Evolutionary conservation across 2,797 vertebrate genomes (phyloP), one percentile per base, ranked within the genome.

Genomic region (Halcyon leucocephala): DNA sequence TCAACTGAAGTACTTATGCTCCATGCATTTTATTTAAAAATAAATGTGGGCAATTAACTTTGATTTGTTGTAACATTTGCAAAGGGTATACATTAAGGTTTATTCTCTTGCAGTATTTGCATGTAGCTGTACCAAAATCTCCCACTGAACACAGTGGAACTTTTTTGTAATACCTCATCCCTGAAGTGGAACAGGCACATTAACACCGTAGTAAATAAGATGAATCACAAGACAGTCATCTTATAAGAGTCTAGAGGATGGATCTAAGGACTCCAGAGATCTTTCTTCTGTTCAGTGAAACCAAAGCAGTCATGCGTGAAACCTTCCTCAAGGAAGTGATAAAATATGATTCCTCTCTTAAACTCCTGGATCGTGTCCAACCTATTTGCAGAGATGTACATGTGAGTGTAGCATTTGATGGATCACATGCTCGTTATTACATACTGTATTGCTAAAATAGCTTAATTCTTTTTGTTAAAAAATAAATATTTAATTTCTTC

Each of bases 171-270:
- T 81, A 70, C 73, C 87, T 93, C 86, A 91, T 70, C 73, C 66
- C 70, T 94, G 93, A 86, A 89, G 62, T 93, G 62, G 87, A 95
- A 94, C 70, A 86, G 51, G 33, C 28, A 77, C 70, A 70, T 93
- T 91, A 89, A 73, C 62, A 80, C 22, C 7, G 3, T 24, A 66
- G 73, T 90, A 95, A 95, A 93, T 90, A 91, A 90, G 85, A 95
- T 39, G 51, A 89, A 96, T 93, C 80, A 64, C 62, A 72, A 52
- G 52, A 86, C 85, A 77, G 61, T 84, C 80, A 96, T 92, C 37
- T 28, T 92, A 3, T 44, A 76, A 64, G 57, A 92, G 49, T 89
- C 24, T 25, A 69, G 55, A 76, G 33, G 17, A 64, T 81, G 57
- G 77, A 79, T 78, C 61, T 81, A 84, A 83, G 64, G 26, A 72